Conservation (phyloP, 2,113 vertebrate species). For the Motacilla tschutschensis region DNA sequence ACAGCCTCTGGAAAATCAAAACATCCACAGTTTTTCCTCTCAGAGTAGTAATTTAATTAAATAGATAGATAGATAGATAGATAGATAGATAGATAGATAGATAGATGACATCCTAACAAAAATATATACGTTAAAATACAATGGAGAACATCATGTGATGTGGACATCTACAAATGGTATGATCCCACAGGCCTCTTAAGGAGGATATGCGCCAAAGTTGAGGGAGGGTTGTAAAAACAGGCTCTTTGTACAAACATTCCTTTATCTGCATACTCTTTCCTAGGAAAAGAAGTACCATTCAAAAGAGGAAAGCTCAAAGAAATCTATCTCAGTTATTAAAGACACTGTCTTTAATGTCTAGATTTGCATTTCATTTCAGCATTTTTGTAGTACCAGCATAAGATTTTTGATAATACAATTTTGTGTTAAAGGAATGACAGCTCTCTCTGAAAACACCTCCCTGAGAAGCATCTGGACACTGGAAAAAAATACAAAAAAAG, state of each 20-base stretch:
- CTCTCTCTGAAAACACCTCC: neutral
- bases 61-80: neutral
- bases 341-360: neutral
- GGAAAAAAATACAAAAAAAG: neutral
- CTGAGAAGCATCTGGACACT: neutral
- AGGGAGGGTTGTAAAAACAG: neutral
- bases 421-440: neutral
- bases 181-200: neutral
- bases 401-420: neutral
- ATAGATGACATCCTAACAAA: neutral
- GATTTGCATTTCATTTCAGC: conserved; percentile 21
- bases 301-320: neutral
- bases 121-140: neutral
- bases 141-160: fast-evolving
- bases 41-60: neutral
- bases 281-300: neutral
- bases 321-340: neutral
- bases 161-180: neutral
- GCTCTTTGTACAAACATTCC: neutral
- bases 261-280: neutral
- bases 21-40: neutral
- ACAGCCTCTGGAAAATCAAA: neutral
- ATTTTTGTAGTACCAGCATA: neutral
- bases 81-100: neutral
- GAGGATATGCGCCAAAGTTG: neutral